A percentile compares a stretch with the other conserved stretches of the same genome.
Evolutionary conservation across 2,113 vertebrate genomes (phyloP).

Genomic region (Marmota monax): DNA sequence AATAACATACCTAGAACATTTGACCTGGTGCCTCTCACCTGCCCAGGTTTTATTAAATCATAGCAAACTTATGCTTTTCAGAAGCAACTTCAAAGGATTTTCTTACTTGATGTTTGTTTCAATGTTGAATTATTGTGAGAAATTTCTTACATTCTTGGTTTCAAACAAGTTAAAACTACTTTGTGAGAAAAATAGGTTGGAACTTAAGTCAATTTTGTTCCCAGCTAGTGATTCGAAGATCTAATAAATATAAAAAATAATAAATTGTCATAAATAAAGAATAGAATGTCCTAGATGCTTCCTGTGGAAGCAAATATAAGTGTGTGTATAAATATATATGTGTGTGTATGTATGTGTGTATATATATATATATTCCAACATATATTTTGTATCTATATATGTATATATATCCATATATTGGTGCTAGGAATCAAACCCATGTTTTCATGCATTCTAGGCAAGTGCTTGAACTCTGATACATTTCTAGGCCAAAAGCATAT

Average conservation of each 20-base stretch:
- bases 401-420: too few relatives aligned
- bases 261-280: neutral
- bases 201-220: neutral
- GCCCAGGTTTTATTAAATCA: neutral
- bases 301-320: neutral
- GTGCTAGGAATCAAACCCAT: too few relatives aligned
- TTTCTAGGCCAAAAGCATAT: too few relatives aligned
- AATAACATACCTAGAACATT: neutral
- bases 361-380: too few relatives aligned
- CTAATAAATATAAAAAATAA: neutral
- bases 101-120: neutral
- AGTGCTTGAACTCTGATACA: too few relatives aligned
- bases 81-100: neutral
- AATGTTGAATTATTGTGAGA: neutral
- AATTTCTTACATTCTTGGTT: neutral
- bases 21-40: neutral
- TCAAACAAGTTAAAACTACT: neutral
- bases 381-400: too few relatives aligned
- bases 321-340: too few relatives aligned
- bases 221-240: neutral
- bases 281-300: neutral
- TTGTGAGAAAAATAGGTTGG: neutral
- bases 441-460: too few relatives aligned
- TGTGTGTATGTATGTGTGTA: too few relatives aligned
- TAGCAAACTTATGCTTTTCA: neutral